These are phyloP conservation scores for Antigone vipio DNA, from an alignment of 2,113 vertebrate species.

Conservation along the genomic window DNA sequence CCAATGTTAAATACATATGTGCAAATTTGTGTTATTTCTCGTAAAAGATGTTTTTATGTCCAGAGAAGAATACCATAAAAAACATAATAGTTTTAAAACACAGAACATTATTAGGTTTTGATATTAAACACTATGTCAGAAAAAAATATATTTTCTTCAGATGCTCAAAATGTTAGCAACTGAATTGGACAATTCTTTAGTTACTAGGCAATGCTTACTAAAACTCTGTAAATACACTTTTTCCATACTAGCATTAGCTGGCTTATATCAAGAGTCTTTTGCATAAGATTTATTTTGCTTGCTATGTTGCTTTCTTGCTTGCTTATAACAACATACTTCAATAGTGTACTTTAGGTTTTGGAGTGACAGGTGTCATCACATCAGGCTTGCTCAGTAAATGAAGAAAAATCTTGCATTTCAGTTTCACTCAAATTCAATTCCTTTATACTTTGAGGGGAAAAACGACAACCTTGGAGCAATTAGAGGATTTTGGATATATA, in stretches of 20 bases:
- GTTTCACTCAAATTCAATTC: not conserved
- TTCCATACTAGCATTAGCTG: not conserved
- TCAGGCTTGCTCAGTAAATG: not conserved
- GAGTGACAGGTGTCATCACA: not conserved
- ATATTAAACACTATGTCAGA: not conserved
- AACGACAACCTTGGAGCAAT: not conserved
- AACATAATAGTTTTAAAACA: not conserved
- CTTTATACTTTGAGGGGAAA: not conserved
- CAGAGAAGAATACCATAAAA: not conserved
- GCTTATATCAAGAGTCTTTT: not conserved
- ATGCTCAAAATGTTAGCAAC: not conserved
- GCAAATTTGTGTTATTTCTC: not conserved
- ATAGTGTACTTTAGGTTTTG: not conserved
- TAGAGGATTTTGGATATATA: not conserved
- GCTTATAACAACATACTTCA: not conserved
- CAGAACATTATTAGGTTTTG: not conserved
- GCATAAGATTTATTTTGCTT: not conserved
- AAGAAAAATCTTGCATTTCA: not conserved
- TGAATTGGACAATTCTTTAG: not conserved
- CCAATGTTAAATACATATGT: not conserved
- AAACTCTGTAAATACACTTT: not conserved
- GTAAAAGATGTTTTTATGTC: not conserved
- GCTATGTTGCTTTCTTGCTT: not conserved
- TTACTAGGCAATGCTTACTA: not conserved
- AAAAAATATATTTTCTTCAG: not conserved